Evolutionary conservation across 2,113 vertebrate species (phyloP).

Genomic region (Psephotus haematonotus): DNA sequence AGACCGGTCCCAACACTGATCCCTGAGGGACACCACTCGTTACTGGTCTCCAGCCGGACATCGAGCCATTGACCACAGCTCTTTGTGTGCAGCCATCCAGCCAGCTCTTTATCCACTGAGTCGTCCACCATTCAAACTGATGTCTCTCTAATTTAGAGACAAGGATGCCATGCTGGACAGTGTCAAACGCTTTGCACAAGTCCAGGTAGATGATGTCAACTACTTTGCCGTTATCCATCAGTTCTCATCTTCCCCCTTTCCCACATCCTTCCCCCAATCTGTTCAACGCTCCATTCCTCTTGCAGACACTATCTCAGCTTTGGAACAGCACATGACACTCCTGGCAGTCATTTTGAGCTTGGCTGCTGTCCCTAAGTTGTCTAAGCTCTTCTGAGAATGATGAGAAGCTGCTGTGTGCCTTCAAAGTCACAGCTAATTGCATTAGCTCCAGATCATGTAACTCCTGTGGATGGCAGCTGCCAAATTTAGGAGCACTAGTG

Average conservation of each 20-base stretch:
- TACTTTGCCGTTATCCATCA: not conserved
- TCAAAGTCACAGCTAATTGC: constrained; percentile 61
- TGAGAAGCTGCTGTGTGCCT: constrained; percentile 66
- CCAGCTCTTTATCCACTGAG: too few relatives aligned
- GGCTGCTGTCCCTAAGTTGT: constrained; percentile 62
- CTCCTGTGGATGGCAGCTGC: constrained; percentile 53
- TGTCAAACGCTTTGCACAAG: not conserved
- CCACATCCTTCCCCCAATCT: constrained; percentile 9
- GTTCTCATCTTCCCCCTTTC: not conserved
- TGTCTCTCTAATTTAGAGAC: not conserved
- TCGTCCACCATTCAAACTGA: not conserved
- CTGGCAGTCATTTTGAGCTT: constrained; percentile 54
- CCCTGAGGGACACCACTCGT: too few relatives aligned
- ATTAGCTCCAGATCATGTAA: constrained; percentile 58
- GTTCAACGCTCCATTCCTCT: not conserved
- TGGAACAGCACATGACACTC: constrained; percentile 51
- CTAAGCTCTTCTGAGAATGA: constrained; percentile 58
- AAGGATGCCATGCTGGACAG: not conserved
- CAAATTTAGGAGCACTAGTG: constrained; percentile 45
- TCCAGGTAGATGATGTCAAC: not conserved
- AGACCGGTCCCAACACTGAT: too few relatives aligned
- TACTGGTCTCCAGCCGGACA: too few relatives aligned
- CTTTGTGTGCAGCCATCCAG: too few relatives aligned
- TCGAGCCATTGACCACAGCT: too few relatives aligned
- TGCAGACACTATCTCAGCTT: constrained; percentile 38